Base-by-base conservation (phyloP, 2,888 invertebrate species). In the Ecliptopera silaceata region DNA sequence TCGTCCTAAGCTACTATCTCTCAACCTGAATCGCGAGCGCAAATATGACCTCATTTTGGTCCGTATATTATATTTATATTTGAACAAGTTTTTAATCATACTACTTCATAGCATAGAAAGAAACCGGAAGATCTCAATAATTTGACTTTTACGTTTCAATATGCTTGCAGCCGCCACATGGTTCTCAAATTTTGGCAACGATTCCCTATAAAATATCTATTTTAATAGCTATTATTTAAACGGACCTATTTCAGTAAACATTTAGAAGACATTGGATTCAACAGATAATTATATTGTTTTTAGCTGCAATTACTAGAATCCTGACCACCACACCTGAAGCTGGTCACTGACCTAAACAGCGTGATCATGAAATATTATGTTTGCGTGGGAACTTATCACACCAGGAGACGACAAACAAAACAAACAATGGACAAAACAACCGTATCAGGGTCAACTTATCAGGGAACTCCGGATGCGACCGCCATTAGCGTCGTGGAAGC, bases 401-500 rank as follows among this genome's bases (percentile, higher is more conserved):
- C 39, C 26, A 31, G 17, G 52, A 36, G 26, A 41, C 32, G 22
- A 36, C 15, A 20, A 41, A 29, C 44, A 38, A 57, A 38, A 43
- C 13, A 49, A 64, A 68, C 58, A 67, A 66, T 64, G 66, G 62
- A 70, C 69, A 63, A 64, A 61, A 61, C 56, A 62, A 50, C 57
- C 56, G 56, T 66, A 67, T 64, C 68, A 64, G 57, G 61, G 67
- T 66, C 60, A 54, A 48, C 61, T 67, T 71, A 73, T 74, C 70
- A 61, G 64, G 59, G 53, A 51, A 54, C 70, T 68, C 69, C 73
- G 75, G 75, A 75, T 71, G 69, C 64, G 56, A 64, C 65, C 61
- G 68, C 70, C 65, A 69, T 71, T 69, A 49, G 55, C 56, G 52
- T 63, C 61, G 64, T 61, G 59, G 49, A 59, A 60, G 51, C 48